These are phyloP conservation scores for Glaucomys volans DNA, from an alignment of 2,113 vertebrate genomes.

Conservation along the genomic window DNA sequence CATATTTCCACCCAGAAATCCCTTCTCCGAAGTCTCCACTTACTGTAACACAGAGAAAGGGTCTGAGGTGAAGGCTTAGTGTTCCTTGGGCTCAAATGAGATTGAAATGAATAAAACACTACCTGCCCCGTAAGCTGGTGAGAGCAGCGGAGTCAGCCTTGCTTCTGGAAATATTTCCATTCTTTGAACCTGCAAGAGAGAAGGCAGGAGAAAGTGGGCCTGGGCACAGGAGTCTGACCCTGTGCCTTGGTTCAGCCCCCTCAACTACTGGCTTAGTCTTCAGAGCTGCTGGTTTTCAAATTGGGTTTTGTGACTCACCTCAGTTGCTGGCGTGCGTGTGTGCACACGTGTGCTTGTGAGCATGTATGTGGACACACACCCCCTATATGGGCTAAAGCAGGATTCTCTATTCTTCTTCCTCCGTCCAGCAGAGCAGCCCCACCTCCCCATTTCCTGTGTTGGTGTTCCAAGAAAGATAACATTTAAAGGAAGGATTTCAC, in stretches of 20 bases:
- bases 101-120: background rate
- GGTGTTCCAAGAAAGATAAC: background rate
- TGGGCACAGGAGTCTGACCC: background rate
- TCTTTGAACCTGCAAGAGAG: background rate
- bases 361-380: background rate
- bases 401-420: accelerated
- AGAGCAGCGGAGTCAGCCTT: background rate
- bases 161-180: background rate
- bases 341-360: background rate
- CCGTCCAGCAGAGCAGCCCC: accelerated
- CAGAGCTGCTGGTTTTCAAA: background rate
- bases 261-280: background rate
- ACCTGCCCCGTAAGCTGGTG: background rate
- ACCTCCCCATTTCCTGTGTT: background rate
- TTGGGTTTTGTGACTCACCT: background rate
- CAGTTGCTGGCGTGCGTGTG: background rate
- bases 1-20: background rate
- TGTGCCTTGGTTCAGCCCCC: background rate
- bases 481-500: background rate
- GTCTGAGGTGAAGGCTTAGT: background rate
- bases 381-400: accelerated
- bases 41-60: background rate
- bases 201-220: background rate
- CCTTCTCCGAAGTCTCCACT: background rate
- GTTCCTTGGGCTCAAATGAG: background rate